Conservation (phyloP, 2,113 vertebrate genomes). For the Hemichromis elongatus region DNA sequence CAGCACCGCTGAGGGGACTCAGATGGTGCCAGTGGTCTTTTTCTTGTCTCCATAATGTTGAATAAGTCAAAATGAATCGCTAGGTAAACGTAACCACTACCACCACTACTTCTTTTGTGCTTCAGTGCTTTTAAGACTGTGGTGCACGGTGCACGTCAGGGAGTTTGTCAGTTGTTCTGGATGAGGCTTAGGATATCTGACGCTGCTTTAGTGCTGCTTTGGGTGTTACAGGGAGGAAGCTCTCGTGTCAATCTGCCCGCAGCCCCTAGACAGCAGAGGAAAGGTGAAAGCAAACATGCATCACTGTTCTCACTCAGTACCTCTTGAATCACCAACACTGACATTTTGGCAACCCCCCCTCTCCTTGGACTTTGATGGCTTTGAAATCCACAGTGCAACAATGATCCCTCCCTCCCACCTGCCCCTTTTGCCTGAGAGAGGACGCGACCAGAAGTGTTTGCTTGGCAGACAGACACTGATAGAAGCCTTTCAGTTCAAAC, state of each 20-base stretch:
- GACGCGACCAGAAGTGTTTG: slow-evolving; percentile 37
- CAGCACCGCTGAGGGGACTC: neutral
- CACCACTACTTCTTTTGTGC: neutral
- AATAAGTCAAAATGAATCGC: neutral
- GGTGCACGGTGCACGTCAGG: neutral
- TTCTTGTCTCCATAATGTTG: neutral
- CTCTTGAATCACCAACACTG: slow-evolving; percentile 40
- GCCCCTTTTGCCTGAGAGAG: neutral
- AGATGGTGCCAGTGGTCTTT: neutral
- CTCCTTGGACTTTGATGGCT: slow-evolving; percentile 1
- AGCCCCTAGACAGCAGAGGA: neutral
- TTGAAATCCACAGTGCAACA: slow-evolving; percentile 33
- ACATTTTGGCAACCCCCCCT: slow-evolving; percentile 40
- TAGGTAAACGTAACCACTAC: neutral
- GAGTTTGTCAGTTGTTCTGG: neutral
- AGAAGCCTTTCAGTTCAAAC: slow-evolving; percentile 53
- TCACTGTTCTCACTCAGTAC: slow-evolving; percentile 3
- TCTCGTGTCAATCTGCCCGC: neutral
- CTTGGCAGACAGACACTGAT: slow-evolving; percentile 33
- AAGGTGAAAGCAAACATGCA: slow-evolving; percentile 33
- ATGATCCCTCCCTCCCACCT: neutral
- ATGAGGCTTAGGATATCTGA: slow-evolving; percentile 29
- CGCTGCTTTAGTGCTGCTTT: slow-evolving; percentile 31
- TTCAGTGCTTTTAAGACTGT: neutral
- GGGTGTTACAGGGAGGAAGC: slow-evolving; percentile 4